Conservation (phyloP, 2,888 invertebrate species). For the Mimachlamys varia region DNA sequence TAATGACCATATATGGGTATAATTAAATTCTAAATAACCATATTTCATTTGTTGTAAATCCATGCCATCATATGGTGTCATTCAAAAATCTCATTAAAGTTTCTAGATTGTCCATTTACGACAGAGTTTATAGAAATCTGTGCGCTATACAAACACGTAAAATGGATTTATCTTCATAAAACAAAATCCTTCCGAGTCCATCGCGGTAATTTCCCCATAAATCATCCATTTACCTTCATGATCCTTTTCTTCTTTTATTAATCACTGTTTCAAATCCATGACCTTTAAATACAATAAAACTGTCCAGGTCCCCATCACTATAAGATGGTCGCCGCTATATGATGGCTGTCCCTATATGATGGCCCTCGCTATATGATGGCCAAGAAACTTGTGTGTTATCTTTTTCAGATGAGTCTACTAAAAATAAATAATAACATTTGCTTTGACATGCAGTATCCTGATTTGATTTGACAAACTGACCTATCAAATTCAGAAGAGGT, state of each 20-base stretch:
- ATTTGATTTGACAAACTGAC: no score
- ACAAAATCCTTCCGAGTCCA: neutral
- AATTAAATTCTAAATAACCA: neutral
- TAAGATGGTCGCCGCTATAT: no score
- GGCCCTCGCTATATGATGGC: neutral
- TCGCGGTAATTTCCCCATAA: neutral
- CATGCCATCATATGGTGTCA: slow-evolving; percentile 17
- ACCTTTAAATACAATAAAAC: neutral
- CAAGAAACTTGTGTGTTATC: neutral
- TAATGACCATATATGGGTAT: slow-evolving; percentile 34
- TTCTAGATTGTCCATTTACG: neutral
- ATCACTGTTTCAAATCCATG: neutral
- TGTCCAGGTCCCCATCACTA: no score
- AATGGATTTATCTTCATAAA: slow-evolving; percentile 20
- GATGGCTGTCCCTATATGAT: no score
- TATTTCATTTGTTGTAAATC: slow-evolving; percentile 24
- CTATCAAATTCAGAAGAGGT: no score
- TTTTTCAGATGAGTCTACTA: neutral
- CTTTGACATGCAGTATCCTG: no score
- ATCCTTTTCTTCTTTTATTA: neutral
- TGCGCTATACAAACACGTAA: neutral
- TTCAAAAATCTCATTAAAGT: slow-evolving; percentile 12
- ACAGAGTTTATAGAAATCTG: neutral
- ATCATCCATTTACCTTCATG: neutral
- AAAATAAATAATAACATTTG: no score